A percentile compares a stretch with the other conserved stretches of the same genome.
phyloP scores from a whole-genome alignment of 2,888 invertebrate genomes.

The Lithophane ornitopus region DNA sequence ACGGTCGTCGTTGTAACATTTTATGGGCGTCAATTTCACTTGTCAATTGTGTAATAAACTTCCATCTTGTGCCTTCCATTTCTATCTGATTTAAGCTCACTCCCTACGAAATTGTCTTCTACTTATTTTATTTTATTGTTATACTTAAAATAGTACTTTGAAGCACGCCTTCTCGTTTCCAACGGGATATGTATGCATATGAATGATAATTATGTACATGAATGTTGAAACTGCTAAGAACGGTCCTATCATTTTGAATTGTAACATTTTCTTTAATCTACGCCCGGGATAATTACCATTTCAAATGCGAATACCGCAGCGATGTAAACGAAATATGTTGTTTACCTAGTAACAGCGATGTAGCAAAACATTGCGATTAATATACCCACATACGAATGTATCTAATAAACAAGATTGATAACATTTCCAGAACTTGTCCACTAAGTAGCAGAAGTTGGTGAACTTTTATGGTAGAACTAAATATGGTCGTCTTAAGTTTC shows the following conservation, averaged over 20 bases:
- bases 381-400: slow-evolving; percentile 45
- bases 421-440: slow-evolving; percentile 49
- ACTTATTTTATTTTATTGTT: slow-evolving; percentile 76
- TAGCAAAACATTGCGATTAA: slow-evolving; percentile 43
- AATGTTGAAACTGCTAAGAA: slow-evolving; percentile 46
- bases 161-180: slow-evolving; percentile 54
- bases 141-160: slow-evolving; percentile 64
- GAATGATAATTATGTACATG: slow-evolving; percentile 58
- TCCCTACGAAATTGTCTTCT: slow-evolving; percentile 74
- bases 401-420: slow-evolving; percentile 65
- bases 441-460: slow-evolving; percentile 60
- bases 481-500: slow-evolving; percentile 71
- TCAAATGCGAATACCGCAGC: slow-evolving; percentile 42
- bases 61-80: slow-evolving; percentile 70
- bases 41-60: slow-evolving; percentile 81
- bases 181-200: slow-evolving; percentile 61
- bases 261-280: slow-evolving; percentile 54
- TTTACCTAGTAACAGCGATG: slow-evolving; percentile 46
- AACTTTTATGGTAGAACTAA: slow-evolving; percentile 75
- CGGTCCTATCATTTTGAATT: slow-evolving; percentile 47
- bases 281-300: slow-evolving; percentile 51
- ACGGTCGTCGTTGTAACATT: slow-evolving; percentile 68
- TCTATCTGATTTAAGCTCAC: slow-evolving; percentile 76
- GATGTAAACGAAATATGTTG: slow-evolving; percentile 44
- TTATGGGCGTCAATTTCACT: slow-evolving; percentile 77